These are phyloP conservation scores for Zonotrichia albicollis DNA, from an alignment of 2,797 vertebrate genomes.

Conservation along the genomic window DNA sequence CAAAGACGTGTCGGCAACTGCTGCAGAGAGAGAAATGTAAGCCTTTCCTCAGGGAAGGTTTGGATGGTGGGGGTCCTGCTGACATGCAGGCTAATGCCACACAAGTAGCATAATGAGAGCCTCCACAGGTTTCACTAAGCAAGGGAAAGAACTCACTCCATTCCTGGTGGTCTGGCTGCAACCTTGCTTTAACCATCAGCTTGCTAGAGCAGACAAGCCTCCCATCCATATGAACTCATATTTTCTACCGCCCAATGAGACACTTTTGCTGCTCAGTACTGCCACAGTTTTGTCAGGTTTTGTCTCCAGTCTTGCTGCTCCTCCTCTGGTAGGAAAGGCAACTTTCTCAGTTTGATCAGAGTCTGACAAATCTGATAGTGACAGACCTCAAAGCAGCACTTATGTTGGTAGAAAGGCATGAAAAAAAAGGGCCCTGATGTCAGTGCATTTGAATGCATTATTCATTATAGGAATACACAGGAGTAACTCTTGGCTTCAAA, in stretches of 20 bases:
- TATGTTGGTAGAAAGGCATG: neutral
- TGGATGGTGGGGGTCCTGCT: neutral
- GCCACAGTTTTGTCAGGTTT: neutral
- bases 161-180: neutral
- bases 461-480: neutral
- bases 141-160: neutral
- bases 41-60: neutral
- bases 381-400: neutral
- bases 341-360: neutral
- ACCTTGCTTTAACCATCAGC: neutral
- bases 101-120: neutral
- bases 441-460: neutral
- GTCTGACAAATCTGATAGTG: neutral
- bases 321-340: neutral
- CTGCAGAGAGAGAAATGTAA: constrained; percentile 26
- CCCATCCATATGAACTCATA: fast-evolving
- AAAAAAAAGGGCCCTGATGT: neutral
- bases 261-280: neutral
- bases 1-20: neutral
- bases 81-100: constrained; percentile 1
- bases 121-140: neutral
- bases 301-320: neutral
- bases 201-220: neutral
- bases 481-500: neutral
- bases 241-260: neutral